Conservation (phyloP, 2,797 vertebrate genomes). For the Harpagifer antarcticus region DNA sequence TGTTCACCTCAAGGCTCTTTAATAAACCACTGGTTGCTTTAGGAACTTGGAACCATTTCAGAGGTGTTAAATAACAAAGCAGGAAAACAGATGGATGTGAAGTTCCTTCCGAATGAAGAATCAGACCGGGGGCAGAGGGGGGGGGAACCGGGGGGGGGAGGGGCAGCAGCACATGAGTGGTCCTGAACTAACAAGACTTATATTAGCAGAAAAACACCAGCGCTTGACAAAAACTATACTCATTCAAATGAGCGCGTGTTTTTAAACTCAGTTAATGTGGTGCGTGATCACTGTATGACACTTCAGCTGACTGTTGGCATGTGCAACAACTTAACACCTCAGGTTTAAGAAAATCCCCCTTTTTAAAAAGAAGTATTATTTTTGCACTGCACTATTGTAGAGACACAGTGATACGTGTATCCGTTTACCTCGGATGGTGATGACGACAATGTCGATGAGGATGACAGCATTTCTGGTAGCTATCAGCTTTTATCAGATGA, state of each 20-base stretch:
- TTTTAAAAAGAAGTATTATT: constrained; percentile 3
- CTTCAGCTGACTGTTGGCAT: constrained; percentile 7
- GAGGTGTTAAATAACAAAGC: constrained; percentile 24
- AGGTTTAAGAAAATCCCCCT: constrained; percentile 22
- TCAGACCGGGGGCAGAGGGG: background rate
- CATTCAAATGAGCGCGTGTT: background rate
- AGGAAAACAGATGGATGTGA: constrained; percentile 17
- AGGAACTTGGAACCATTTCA: background rate
- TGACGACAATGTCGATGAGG: constrained; percentile 5
- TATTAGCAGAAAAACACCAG: background rate
- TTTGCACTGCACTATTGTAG: constrained; percentile 4
- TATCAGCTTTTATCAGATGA: constrained; percentile 42
- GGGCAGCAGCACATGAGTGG: constrained; percentile 3
- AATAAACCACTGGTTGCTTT: background rate
- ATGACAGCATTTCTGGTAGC: constrained; percentile 40
- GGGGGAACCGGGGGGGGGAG: background rate
- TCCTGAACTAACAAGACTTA: background rate
- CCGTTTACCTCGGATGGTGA: constrained; percentile 3
- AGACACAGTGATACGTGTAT: constrained; percentile 5
- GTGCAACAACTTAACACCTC: constrained; percentile 12
- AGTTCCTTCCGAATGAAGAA: constrained; percentile 16
- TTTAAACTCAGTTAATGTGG: background rate
- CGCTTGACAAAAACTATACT: background rate
- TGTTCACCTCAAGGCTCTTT: background rate
- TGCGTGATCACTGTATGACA: constrained; percentile 1